phyloP scores from a whole-genome alignment of 53 echinoderm and acorn worm species.

The Mesocentrotus franciscanus region DNA sequence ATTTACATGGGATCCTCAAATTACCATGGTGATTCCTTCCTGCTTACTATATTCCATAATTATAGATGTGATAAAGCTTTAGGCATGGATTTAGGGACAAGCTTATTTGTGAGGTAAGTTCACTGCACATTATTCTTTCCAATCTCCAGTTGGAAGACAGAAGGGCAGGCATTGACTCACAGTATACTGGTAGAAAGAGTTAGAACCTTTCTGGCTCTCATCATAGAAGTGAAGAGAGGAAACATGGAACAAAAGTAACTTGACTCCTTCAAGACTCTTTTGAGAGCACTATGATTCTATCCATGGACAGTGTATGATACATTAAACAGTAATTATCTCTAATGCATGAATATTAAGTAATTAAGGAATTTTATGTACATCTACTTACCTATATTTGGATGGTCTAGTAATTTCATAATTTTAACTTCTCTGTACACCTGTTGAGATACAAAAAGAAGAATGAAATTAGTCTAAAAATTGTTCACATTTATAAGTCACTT shows the following conservation, averaged over 20 bases:
- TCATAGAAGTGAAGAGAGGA: background rate
- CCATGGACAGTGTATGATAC: too few relatives aligned
- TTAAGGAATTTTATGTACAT: constrained; percentile 13
- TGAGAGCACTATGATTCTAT: background rate
- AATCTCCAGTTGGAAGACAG: background rate
- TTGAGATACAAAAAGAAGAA: constrained; percentile 61
- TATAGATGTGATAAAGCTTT: background rate
- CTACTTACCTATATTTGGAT: constrained; percentile 98
- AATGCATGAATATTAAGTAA: background rate
- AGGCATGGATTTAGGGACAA: background rate
- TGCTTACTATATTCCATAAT: background rate
- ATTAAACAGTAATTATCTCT: background rate
- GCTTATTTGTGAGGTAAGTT: background rate
- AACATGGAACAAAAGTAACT: background rate
- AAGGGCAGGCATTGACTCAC: too few relatives aligned
- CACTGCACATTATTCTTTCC: background rate
- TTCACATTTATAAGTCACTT: background rate
- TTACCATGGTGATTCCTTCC: background rate
- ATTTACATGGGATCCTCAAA: constrained; percentile 17
- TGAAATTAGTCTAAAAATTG: background rate
- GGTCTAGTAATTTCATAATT: constrained; percentile 99
- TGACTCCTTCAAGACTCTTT: background rate
- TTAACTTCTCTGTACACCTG: constrained; percentile 99
- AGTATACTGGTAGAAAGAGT: too few relatives aligned
- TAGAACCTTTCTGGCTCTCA: too few relatives aligned